Conservation (phyloP, 2,113 vertebrate species). For the Leptosomus discolor region DNA sequence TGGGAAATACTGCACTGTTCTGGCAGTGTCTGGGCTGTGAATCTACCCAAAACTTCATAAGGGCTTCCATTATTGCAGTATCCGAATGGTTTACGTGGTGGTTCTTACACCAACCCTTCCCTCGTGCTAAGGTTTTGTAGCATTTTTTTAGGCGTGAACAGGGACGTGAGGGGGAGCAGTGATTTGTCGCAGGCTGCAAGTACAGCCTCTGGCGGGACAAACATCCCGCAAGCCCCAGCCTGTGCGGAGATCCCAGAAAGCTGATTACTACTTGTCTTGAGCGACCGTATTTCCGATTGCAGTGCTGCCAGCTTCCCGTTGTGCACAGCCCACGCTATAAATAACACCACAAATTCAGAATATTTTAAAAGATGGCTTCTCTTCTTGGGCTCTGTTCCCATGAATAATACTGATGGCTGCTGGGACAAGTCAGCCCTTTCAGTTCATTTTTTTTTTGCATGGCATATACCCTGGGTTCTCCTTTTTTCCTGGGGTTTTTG, state of each 20-base stretch:
- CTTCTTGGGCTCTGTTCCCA: background rate
- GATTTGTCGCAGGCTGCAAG: background rate
- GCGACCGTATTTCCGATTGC: background rate
- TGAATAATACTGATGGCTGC: background rate
- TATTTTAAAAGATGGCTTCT: slow-evolving; percentile 4
- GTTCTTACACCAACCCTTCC: background rate
- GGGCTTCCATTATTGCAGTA: background rate
- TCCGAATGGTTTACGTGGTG: background rate
- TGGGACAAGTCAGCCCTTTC: background rate
- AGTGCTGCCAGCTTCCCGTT: background rate
- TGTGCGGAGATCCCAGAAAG: background rate
- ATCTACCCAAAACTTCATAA: background rate
- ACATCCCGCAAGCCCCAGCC: background rate
- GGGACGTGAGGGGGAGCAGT: background rate
- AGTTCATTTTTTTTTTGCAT: background rate
- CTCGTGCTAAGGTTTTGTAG: background rate
- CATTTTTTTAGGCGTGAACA: background rate
- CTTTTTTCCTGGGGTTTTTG: background rate
- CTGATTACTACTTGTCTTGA: background rate
- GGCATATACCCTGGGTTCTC: background rate
- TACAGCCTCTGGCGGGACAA: background rate
- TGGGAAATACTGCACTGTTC: background rate
- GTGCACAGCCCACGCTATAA: background rate
- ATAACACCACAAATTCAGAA: background rate
- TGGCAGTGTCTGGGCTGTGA: background rate